phyloP scores from a whole-genome alignment of 2,888 invertebrate species.

The Exocentrus adspersus region DNA sequence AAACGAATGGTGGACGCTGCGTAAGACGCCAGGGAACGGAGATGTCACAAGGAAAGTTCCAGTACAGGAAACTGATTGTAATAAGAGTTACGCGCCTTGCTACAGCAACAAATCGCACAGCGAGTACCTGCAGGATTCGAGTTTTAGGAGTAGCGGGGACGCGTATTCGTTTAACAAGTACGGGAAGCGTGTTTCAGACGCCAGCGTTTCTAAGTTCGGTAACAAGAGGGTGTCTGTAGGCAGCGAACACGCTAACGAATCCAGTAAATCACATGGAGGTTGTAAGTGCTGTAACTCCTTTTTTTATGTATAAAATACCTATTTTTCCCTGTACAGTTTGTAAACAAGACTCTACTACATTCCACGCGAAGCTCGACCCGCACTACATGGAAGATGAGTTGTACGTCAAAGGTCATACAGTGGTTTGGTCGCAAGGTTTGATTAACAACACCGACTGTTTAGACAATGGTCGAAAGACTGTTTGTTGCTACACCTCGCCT shows the following conservation, averaged over 20 bases:
- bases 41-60: slow-evolving; percentile 22
- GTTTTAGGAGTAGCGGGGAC: slow-evolving; percentile 51
- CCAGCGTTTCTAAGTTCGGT: slow-evolving; percentile 44
- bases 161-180: slow-evolving; percentile 48
- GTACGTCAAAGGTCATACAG: slow-evolving; percentile 85
- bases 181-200: slow-evolving; percentile 54
- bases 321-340: no score
- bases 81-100: slow-evolving; percentile 37
- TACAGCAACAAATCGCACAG: slow-evolving; percentile 41
- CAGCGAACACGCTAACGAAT: slow-evolving; percentile 31
- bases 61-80: slow-evolving; percentile 29
- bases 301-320: no score
- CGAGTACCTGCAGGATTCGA: slow-evolving; percentile 53
- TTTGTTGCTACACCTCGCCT: slow-evolving; percentile 83
- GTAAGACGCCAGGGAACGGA: slow-evolving; percentile 67
- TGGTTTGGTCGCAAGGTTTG: slow-evolving; percentile 80
- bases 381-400: slow-evolving; percentile 83
- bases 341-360: slow-evolving; percentile 21
- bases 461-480: slow-evolving; percentile 67
- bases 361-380: slow-evolving; percentile 42
- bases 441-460: slow-evolving; percentile 65
- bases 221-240: slow-evolving; percentile 46
- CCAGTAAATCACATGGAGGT: slow-evolving; percentile 35
- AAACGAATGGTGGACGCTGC: slow-evolving; percentile 69
- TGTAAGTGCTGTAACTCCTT: background rate